Percentiles rank a stretch among this genome's conserved stretches.
These are phyloP conservation scores for Mycogona germanica DNA, from an alignment of 2,888 invertebrate genomes.

Conservation along the genomic window DNA sequence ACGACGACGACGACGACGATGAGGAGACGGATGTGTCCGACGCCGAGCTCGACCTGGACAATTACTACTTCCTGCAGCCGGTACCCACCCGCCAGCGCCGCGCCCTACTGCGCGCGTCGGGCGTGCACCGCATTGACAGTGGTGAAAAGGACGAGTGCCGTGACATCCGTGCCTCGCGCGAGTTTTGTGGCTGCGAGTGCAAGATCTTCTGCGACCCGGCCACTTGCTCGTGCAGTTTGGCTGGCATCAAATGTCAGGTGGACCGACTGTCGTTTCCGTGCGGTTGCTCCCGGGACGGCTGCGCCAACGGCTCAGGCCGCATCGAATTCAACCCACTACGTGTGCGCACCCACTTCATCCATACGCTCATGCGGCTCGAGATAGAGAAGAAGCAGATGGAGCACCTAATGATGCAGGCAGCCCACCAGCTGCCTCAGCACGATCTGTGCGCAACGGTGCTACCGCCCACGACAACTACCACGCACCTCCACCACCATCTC, in stretches of 20 bases:
- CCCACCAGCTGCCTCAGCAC: too few relatives aligned
- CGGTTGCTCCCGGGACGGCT: constrained; percentile 88
- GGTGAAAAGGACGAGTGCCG: constrained; percentile 89
- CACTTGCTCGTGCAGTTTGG: constrained; percentile 85
- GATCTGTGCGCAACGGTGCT: too few relatives aligned
- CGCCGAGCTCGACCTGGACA: constrained; percentile 75
- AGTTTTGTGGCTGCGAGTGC: constrained; percentile 87
- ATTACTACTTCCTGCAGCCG: constrained; percentile 79
- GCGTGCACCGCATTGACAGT: constrained; percentile 85
- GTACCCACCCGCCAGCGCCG: constrained; percentile 83
- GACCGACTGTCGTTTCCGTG: constrained; percentile 94
- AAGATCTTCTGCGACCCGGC: constrained; percentile 91
- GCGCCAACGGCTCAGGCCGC: constrained; percentile 80
- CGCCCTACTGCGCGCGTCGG: constrained; percentile 76
- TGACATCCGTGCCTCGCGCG: constrained; percentile 78
- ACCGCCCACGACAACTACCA: too few relatives aligned
- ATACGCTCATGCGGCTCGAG: constrained; percentile 86
- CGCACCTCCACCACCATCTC: too few relatives aligned
- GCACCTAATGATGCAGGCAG: too few relatives aligned
- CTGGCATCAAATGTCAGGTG: constrained; percentile 95
- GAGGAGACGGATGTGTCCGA: constrained; percentile 38
- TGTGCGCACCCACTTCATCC: constrained; percentile 92
- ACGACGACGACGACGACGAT: constrained; percentile 27
- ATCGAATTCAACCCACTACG: constrained; percentile 94
- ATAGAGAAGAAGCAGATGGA: constrained; percentile 66